These are phyloP conservation scores for Drosophila anomalata DNA, from an alignment of 2,888 invertebrate genomes.

Conservation along the genomic window DNA sequence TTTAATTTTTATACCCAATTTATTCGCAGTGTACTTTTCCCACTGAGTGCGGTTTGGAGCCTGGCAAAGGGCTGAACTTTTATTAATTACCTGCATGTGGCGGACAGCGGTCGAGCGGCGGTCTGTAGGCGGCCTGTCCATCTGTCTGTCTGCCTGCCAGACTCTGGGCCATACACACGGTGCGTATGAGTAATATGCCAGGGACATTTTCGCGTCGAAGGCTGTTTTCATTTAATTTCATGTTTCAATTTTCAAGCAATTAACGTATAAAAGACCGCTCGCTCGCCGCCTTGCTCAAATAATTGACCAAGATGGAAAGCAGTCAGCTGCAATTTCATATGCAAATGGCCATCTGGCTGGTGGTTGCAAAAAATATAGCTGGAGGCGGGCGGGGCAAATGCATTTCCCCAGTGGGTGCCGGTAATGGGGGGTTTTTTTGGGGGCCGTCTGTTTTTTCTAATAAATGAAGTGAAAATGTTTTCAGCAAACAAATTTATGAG, in stretches of 20 bases:
- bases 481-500: slow-evolving; percentile 76
- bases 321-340: slow-evolving; percentile 51
- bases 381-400: slow-evolving; percentile 12
- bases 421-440: not conserved
- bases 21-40: slow-evolving; percentile 11
- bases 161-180: slow-evolving; percentile 35
- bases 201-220: slow-evolving; percentile 67
- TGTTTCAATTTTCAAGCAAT: slow-evolving; percentile 78
- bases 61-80: slow-evolving; percentile 58
- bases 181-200: slow-evolving; percentile 60
- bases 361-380: not conserved
- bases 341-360: slow-evolving; percentile 39
- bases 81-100: slow-evolving; percentile 77
- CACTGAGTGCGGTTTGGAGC: slow-evolving; percentile 53
- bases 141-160: slow-evolving; percentile 13
- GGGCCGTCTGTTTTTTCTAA: slow-evolving; percentile 47
- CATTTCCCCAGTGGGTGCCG: slow-evolving; percentile 16
- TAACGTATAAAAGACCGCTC: slow-evolving; percentile 62
- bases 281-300: slow-evolving; percentile 25
- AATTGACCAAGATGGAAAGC: slow-evolving; percentile 55
- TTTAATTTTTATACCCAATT: not conserved
- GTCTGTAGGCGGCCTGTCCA: slow-evolving; percentile 17
- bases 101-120: slow-evolving; percentile 45
- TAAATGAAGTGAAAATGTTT: slow-evolving; percentile 79
- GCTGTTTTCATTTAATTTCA: slow-evolving; percentile 79